phyloP scores from a whole-genome alignment of 2,797 vertebrate species.

The Jordanella pulchra region DNA sequence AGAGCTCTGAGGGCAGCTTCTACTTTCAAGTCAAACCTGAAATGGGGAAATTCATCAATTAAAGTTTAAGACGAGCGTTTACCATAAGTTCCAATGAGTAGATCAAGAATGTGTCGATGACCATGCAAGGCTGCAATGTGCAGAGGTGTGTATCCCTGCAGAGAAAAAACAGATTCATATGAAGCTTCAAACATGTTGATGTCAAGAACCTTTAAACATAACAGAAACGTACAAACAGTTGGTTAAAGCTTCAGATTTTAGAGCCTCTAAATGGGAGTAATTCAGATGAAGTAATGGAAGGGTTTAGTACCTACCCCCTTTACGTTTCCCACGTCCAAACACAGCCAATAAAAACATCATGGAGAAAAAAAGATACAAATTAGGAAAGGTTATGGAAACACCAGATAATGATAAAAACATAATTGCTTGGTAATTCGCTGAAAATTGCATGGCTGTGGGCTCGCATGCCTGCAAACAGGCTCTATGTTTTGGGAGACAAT shows the following conservation, averaged over 20 bases:
- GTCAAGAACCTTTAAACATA: neutral
- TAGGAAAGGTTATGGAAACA: conserved; percentile 83
- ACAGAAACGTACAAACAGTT: neutral
- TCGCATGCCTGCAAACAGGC: conserved; percentile 65
- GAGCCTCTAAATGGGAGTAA: conserved; percentile 10
- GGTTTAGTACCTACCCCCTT: conserved; percentile 78
- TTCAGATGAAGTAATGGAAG: conserved; percentile 30
- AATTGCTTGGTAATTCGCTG: conserved; percentile 80
- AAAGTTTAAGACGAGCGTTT: conserved; percentile 30
- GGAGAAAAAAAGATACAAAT: conserved; percentile 74
- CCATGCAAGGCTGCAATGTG: conserved; percentile 84
- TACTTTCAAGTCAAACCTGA: neutral
- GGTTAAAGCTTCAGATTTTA: conserved; percentile 18
- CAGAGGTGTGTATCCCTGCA: conserved; percentile 83
- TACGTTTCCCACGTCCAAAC: conserved; percentile 62
- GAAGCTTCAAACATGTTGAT: neutral
- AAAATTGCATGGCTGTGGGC: conserved; percentile 73
- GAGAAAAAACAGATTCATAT: conserved; percentile 11
- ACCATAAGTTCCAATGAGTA: conserved; percentile 80
- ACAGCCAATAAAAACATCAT: conserved; percentile 57
- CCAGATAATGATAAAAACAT: conserved; percentile 79
- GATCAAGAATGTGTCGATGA: conserved; percentile 77
- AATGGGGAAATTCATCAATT: neutral
- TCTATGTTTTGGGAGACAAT: conserved; percentile 81
- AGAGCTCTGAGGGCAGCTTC: neutral